These are phyloP conservation scores for Chironomus tentans DNA, from an alignment of 2,888 invertebrate species.

Conservation along the genomic window DNA sequence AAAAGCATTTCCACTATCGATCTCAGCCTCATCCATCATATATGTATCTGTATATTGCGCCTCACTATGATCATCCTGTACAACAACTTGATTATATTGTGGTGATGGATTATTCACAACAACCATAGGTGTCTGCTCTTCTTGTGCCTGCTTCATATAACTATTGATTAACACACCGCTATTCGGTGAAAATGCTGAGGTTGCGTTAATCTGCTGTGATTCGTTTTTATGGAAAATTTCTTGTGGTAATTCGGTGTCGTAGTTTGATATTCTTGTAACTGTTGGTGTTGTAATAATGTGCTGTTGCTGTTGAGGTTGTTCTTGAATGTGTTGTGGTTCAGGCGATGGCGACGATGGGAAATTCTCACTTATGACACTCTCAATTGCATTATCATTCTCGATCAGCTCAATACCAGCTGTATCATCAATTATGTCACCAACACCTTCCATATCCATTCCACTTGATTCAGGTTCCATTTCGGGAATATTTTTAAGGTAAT, in stretches of 20 bases:
- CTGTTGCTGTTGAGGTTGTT: background rate
- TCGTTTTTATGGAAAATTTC: slow-evolving; percentile 20
- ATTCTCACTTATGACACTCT: background rate
- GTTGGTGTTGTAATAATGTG: background rate
- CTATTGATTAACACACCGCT: background rate
- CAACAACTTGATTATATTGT: background rate
- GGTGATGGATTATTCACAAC: background rate
- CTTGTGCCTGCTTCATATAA: background rate
- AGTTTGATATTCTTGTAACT: background rate
- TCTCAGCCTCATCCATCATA: slow-evolving; percentile 14
- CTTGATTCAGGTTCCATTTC: slow-evolving; percentile 15
- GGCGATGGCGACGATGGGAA: no score
- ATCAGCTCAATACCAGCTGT: background rate
- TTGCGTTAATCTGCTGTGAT: background rate
- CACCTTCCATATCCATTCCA: slow-evolving; percentile 11
- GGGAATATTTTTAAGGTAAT: slow-evolving; percentile 8
- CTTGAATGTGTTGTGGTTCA: no score
- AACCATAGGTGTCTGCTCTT: background rate
- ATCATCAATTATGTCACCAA: slow-evolving; percentile 2
- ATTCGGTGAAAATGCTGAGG: background rate
- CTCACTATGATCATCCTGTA: slow-evolving; percentile 4
- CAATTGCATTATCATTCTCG: slow-evolving; percentile 17
- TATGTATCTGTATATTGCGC: background rate
- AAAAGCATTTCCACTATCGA: slow-evolving; percentile 1
- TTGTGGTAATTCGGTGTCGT: slow-evolving; percentile 15